Conservation (phyloP, 2,888 invertebrate genomes). For the Tachina grossa region DNA sequence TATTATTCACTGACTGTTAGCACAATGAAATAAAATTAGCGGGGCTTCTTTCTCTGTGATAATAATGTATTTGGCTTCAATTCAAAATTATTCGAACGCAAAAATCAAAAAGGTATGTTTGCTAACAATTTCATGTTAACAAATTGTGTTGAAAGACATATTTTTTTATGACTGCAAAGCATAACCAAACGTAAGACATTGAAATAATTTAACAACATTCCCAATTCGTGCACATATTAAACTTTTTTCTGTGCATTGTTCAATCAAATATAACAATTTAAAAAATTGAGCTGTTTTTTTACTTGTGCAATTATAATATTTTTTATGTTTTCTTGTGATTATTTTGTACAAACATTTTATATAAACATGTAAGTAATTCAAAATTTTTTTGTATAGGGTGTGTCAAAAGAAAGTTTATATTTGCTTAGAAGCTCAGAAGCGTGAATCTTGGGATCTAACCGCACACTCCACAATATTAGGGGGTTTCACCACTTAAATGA, state of each 20-base stretch:
- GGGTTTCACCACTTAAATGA: too few species aligned
- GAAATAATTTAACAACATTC: conserved; percentile 17
- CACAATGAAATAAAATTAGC: conserved; percentile 31
- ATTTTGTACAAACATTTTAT: background rate
- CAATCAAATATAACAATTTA: conserved; percentile 31
- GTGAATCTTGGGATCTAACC: too few species aligned
- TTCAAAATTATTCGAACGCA: conserved; percentile 17
- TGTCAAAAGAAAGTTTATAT: too few species aligned
- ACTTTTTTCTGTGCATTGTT: background rate
- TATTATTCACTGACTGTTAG: conserved; percentile 15
- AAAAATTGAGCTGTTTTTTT: conserved; percentile 46
- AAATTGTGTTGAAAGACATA: conserved; percentile 45
- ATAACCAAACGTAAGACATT: conserved; percentile 44
- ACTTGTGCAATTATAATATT: conserved; percentile 34
- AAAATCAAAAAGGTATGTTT: conserved; percentile 4
- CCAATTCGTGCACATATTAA: conserved; percentile 6
- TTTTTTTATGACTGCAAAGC: conserved; percentile 42
- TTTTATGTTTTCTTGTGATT: background rate
- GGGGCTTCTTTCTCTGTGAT: background rate
- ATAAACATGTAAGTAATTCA: too few species aligned
- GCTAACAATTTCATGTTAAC: conserved; percentile 30
- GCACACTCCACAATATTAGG: too few species aligned
- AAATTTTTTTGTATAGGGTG: too few species aligned
- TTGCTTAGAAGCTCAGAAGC: too few species aligned
- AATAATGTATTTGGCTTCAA: conserved; percentile 5